Evolutionary conservation across 2,113 vertebrate species (phyloP).

Genomic region (Bos javanicus): DNA sequence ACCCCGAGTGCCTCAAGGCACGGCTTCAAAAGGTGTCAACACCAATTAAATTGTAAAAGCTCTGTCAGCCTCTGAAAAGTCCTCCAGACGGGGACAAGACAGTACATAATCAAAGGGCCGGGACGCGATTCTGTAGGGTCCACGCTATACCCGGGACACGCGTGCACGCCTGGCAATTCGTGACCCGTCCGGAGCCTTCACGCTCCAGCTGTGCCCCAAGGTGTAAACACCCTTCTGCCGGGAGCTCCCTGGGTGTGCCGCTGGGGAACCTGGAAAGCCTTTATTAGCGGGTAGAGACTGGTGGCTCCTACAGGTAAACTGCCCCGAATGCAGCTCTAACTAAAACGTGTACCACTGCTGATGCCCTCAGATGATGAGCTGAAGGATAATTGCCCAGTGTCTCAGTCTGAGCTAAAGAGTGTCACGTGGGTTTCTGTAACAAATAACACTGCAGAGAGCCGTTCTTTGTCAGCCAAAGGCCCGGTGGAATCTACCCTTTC

Average conservation of each 20-base stretch:
- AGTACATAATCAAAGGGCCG: constrained; percentile 79
- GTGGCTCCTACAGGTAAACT: background rate
- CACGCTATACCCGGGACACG: constrained; percentile 41
- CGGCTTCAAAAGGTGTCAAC: constrained; percentile 86
- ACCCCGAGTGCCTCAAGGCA: constrained; percentile 81
- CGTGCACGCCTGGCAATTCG: constrained; percentile 60
- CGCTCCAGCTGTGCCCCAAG: constrained; percentile 1
- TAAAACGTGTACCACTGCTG: background rate
- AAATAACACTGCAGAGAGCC: background rate
- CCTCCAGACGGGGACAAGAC: constrained; percentile 81
- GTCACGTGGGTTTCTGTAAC: background rate
- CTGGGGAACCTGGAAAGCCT: background rate
- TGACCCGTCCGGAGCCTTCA: constrained; percentile 54
- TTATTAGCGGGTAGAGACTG: background rate
- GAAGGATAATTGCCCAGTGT: background rate
- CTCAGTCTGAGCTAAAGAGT: background rate
- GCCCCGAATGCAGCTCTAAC: background rate
- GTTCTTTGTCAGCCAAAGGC: constrained; percentile 31
- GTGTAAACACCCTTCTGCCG: background rate
- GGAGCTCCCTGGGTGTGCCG: background rate
- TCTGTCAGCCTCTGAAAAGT: constrained; percentile 84
- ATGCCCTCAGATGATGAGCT: background rate
- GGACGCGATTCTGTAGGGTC: constrained; percentile 68
- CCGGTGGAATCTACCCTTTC: constrained; percentile 3
- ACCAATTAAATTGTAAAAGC: constrained; percentile 87